A percentile compares a stretch with the other conserved stretches of the same genome.
Evolutionary conservation across 2,113 vertebrate species (phyloP).

Genomic region (Macroglossus sobrinus): DNA sequence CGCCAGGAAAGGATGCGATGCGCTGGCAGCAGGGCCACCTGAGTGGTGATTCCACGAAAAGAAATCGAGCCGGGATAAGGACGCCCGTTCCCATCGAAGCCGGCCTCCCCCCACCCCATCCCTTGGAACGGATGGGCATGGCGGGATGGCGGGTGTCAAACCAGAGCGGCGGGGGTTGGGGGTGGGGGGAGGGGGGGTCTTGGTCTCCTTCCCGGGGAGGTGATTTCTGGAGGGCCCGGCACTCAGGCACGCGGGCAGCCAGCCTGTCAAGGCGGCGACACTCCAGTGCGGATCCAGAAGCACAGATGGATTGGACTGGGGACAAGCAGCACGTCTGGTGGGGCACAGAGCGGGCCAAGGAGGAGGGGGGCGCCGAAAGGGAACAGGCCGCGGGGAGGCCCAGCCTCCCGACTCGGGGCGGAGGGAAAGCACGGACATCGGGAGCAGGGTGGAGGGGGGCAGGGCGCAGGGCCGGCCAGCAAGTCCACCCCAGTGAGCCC

Average conservation of each 20-base stretch:
- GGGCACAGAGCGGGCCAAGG: not conserved
- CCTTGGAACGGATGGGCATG: not conserved
- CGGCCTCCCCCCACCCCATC: not conserved
- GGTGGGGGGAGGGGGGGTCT: not conserved
- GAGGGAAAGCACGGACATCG: accelerated
- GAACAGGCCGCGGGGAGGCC: not conserved
- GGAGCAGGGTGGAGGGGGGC: accelerated
- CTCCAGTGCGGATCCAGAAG: constrained; percentile 21
- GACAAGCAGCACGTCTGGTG: constrained; percentile 43
- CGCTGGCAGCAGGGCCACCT: not conserved
- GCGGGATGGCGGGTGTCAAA: not conserved
- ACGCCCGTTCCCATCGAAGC: not conserved
- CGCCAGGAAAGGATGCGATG: not conserved
- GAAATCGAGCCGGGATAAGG: not conserved
- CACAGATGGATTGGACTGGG: constrained; percentile 57
- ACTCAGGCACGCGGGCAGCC: not conserved
- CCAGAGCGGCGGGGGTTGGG: not conserved
- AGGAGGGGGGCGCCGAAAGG: not conserved
- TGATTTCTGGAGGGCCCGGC: not conserved
- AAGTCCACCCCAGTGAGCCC: accelerated
- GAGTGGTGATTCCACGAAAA: not conserved
- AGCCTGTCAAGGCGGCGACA: not conserved
- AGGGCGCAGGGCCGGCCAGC: accelerated
- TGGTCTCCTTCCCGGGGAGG: not conserved
- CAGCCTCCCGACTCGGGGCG: not conserved